A percentile compares a stretch with the other conserved stretches of the same genome.
phyloP scores from a whole-genome alignment of 1,140 invertebrate species.

The Drosophila elegans region DNA sequence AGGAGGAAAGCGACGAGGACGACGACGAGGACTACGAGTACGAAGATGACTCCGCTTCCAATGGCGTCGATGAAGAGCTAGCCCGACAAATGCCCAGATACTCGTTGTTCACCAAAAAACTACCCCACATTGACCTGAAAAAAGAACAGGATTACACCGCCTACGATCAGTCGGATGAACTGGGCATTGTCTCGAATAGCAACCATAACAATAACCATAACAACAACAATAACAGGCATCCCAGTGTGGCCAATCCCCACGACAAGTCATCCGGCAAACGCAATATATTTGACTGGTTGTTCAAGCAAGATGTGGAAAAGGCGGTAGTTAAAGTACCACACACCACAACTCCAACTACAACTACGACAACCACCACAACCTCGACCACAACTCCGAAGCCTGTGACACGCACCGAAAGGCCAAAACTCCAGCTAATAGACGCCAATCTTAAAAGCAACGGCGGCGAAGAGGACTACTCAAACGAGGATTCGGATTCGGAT shows the following conservation, averaged over 20 bases:
- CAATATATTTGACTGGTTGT: conserved; percentile 67
- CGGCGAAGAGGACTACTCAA: conserved; percentile 17
- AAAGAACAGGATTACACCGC: conserved; percentile 45
- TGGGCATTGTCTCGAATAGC: background rate
- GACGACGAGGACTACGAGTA: conserved; percentile 43
- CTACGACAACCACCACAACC: background rate
- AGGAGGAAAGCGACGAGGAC: conserved; percentile 55
- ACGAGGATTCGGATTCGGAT: conserved; percentile 29
- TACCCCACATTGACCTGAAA: conserved; percentile 25
- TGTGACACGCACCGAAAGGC: conserved; percentile 41
- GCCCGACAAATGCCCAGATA: conserved; percentile 71
- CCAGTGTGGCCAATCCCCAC: conserved; percentile 49
- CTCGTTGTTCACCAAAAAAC: conserved; percentile 59
- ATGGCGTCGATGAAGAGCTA: conserved; percentile 39
- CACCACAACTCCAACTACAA: conserved; percentile 6
- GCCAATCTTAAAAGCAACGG: conserved; percentile 29
- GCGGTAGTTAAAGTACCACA: conserved; percentile 5
- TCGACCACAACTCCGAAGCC: conserved; percentile 3
- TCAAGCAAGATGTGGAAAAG: conserved; percentile 49
- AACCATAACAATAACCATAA: conserved; percentile 24
- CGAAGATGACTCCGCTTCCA: conserved; percentile 9
- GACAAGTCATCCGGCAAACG: conserved; percentile 53
- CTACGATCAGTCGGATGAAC: conserved; percentile 37
- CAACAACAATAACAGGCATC: conserved; percentile 51
- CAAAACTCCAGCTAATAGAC: conserved; percentile 36